phyloP scores from a whole-genome alignment of 2,797 vertebrate species.

The Halcyon chelicuti region DNA sequence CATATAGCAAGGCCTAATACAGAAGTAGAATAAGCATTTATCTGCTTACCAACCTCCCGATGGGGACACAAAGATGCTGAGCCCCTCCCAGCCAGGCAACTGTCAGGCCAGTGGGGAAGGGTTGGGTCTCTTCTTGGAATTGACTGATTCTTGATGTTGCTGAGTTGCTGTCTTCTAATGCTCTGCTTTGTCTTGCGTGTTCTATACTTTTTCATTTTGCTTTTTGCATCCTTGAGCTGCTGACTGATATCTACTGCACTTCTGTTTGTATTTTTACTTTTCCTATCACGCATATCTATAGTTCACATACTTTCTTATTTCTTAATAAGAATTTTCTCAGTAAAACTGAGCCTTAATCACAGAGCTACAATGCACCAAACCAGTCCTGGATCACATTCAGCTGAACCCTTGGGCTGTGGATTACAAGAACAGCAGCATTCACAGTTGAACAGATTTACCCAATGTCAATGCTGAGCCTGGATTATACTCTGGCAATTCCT shows the following conservation, averaged over 20 bases:
- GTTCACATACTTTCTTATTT: neutral
- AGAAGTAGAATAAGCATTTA: neutral
- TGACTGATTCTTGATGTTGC: neutral
- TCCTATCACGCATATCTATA: neutral
- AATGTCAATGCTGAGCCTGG: neutral
- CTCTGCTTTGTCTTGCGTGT: neutral
- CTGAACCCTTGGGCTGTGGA: neutral
- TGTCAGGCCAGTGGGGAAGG: neutral
- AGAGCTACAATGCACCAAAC: neutral
- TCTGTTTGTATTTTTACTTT: neutral
- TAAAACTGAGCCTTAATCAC: neutral
- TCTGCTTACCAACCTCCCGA: rapidly evolving
- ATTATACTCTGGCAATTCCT: neutral
- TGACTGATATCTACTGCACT: neutral
- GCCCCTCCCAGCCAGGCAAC: neutral
- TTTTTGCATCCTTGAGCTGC: neutral
- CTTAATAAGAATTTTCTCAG: neutral
- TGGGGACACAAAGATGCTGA: rapidly evolving
- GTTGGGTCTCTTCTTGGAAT: neutral
- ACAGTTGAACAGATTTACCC: neutral
- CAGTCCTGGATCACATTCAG: neutral
- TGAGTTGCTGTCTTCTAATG: neutral
- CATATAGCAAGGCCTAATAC: neutral
- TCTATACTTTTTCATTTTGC: neutral
- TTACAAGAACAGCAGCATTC: neutral